A percentile compares a stretch with the other conserved stretches of the same genome.
These are phyloP conservation scores for Grallaria varia DNA, from an alignment of 2,113 vertebrate genomes.

Conservation along the genomic window DNA sequence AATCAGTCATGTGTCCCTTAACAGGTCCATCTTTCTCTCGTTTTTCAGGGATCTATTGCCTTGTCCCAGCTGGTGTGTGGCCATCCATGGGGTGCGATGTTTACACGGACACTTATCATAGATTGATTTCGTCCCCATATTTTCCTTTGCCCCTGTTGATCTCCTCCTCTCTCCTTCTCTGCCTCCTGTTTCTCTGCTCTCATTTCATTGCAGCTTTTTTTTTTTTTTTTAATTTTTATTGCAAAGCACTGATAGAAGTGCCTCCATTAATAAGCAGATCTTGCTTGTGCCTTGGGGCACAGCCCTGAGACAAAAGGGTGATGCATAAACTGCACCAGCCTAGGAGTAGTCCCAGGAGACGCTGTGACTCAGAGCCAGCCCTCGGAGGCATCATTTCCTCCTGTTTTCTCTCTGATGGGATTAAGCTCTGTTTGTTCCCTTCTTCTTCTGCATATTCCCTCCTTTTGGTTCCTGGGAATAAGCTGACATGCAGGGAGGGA, in stretches of 20 bases:
- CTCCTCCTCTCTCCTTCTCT: neutral
- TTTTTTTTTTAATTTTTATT: neutral
- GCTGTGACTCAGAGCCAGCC: conserved; percentile 26
- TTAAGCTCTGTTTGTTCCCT: conserved; percentile 30
- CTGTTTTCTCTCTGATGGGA: conserved; percentile 25
- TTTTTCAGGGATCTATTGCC: neutral
- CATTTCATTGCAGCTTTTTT: neutral
- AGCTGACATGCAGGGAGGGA: neutral
- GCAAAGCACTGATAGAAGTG: neutral
- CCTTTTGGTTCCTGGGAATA: neutral
- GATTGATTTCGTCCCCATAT: neutral
- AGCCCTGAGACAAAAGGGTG: conserved; percentile 29
- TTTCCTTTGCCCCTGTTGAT: neutral
- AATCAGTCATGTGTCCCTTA: neutral
- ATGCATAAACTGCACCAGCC: conserved; percentile 31
- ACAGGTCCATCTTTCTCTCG: neutral
- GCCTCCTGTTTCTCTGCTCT: neutral
- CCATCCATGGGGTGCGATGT: neutral
- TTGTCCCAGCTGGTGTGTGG: neutral
- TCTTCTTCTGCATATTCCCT: neutral
- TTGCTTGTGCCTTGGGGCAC: neutral
- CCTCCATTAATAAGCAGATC: conserved; percentile 36
- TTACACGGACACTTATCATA: accelerated
- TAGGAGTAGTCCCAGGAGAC: conserved; percentile 41
- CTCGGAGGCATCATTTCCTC: conserved; percentile 36